Conservation (phyloP, 1,140 invertebrate species). For the Lamellibrachia luymesi region DNA sequence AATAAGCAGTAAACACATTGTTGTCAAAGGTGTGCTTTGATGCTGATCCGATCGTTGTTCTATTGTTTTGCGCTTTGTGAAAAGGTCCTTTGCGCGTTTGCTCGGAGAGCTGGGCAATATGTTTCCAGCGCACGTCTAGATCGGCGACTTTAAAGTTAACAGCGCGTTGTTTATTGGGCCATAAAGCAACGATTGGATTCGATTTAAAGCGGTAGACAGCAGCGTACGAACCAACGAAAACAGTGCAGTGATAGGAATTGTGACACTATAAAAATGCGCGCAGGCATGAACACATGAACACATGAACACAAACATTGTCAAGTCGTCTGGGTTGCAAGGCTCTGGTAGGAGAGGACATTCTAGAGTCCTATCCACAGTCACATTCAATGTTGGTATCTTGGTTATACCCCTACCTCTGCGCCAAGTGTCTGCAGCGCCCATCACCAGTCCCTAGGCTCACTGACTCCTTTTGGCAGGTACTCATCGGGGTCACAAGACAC, state of each 20-base stretch:
- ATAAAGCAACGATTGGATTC: not conserved
- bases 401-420: too few relatives aligned
- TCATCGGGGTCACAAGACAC: too few relatives aligned
- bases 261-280: not conserved
- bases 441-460: too few relatives aligned
- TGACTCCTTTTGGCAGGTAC: too few relatives aligned
- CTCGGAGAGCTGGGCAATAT: not conserved
- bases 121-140: not conserved
- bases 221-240: not conserved
- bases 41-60: not conserved
- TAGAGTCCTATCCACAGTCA: too few relatives aligned
- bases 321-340: too few relatives aligned
- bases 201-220: not conserved
- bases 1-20: not conserved
- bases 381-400: too few relatives aligned
- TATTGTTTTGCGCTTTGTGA: not conserved
- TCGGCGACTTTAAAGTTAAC: not conserved
- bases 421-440: too few relatives aligned
- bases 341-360: too few relatives aligned
- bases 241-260: too few relatives aligned
- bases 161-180: not conserved
- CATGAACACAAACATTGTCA: not conserved
- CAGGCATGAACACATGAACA: not conserved
- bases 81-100: not conserved
- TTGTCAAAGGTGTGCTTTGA: not conserved